These are phyloP conservation scores for Rhinichthys osculus DNA, from an alignment of 2,797 vertebrate species.

Conservation along the genomic window DNA sequence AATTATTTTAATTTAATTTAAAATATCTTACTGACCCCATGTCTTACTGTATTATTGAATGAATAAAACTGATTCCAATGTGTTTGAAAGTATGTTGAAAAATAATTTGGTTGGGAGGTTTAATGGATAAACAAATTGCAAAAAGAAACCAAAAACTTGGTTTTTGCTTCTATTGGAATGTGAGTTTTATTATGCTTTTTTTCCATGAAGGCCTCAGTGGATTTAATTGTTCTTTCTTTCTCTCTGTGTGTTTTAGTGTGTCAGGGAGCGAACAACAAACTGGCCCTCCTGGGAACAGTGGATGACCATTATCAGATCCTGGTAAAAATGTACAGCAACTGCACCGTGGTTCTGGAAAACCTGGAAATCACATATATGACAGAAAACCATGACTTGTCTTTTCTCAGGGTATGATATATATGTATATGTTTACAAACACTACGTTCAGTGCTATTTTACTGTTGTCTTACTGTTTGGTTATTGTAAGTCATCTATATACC, in stretches of 20 bases:
- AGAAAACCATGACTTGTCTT: constrained; percentile 85
- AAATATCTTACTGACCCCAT: background rate
- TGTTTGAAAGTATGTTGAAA: no score
- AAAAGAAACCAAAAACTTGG: background rate
- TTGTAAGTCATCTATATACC: background rate
- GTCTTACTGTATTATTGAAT: background rate
- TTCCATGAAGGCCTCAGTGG: background rate
- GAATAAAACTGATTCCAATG: background rate
- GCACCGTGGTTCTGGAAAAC: constrained; percentile 93
- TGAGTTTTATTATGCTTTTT: background rate
- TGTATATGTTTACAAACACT: background rate
- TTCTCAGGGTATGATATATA: constrained; percentile 83
- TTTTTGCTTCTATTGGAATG: background rate
- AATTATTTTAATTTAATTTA: background rate
- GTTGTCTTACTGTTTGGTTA: background rate
- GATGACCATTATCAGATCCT: constrained; percentile 91
- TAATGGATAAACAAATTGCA: background rate
- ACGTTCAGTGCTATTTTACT: no score
- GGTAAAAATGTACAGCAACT: constrained; percentile 93
- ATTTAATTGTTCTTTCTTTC: constrained; percentile 1
- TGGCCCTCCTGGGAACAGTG: constrained; percentile 83
- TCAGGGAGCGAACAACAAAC: constrained; percentile 87
- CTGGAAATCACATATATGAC: constrained; percentile 90
- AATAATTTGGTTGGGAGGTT: background rate
- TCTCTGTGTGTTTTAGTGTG: constrained; percentile 81